Evolutionary conservation across 2,797 vertebrate genomes (phyloP), one percentile per base, ranked within the genome.

Genomic region (Cephalopachus bancanus): DNA sequence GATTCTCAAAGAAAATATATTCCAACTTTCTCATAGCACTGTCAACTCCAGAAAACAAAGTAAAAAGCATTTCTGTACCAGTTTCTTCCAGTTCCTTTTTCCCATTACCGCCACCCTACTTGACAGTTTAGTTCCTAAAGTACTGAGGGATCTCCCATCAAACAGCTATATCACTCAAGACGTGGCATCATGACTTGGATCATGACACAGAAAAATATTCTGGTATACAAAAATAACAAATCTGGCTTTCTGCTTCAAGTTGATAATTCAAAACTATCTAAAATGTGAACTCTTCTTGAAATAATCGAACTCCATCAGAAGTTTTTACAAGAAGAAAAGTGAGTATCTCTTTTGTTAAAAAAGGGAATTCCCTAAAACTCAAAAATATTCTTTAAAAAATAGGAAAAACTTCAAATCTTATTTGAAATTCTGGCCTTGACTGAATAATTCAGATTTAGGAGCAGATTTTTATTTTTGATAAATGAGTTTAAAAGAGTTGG

Each of bases 381-480:
- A 64, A 83, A 89, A 95, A 59, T 78, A 86, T 53, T 91, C 59
- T 78, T 53, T 86, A 3, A 93, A 53, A 10, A 80, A 93, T 0
- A 84, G 12, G 5, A 84, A 91, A 96, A 94, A 91, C 20, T 86
- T 79, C 53, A 91, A 95, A 86, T 78, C 37, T 95, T 92, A 89
- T 85, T 28, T 83, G 74, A 92, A 97, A 92, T 85, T 95, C 30
- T 92, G 51, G 17, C 24, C 87, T 33, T 85, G 74, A 72, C 57
- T 74, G 33, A 81, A 79, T 88, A 91, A 85, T 72, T 83, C 59
- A 86, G 53, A 96, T 89, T 83, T 74, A 88, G 37, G 33, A 3
- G 49, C 44, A 92, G 26, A 67, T 92, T 92, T 95, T 92, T 71
- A 92, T 96, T 96, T 95, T 89, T 95, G 16, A 83, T 88, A 89